Evolutionary conservation across 2,113 vertebrate genomes (phyloP).

Genomic region (Pluvialis apricaria): DNA sequence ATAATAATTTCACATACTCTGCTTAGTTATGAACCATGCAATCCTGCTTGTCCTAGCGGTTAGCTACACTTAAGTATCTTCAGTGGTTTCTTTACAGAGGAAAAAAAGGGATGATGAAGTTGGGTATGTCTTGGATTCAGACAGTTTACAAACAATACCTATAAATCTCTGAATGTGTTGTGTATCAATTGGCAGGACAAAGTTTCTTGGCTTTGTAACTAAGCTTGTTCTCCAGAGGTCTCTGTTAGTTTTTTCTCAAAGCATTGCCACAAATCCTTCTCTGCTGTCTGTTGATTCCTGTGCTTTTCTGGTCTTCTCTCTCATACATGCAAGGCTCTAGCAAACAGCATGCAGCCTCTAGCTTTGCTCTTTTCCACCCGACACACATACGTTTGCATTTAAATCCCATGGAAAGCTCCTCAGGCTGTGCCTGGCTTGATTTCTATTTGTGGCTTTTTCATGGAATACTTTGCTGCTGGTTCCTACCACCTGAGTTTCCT

Average conservation of each 20-base stretch:
- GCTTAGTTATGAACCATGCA: neutral
- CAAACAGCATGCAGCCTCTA: neutral
- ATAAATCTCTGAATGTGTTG: neutral
- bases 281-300: neutral
- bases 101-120: neutral
- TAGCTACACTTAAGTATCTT: neutral
- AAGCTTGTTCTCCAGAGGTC: neutral
- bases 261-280: neutral
- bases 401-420: neutral
- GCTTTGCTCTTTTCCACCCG: neutral
- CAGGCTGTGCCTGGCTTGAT: neutral
- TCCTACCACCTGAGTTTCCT: neutral
- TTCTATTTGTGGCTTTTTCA: neutral
- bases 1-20: neutral
- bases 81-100: neutral
- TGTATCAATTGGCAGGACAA: neutral
- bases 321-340: neutral
- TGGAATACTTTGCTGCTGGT: neutral
- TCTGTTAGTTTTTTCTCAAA: neutral
- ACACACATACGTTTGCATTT: neutral
- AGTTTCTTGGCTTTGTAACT: neutral
- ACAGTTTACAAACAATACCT: neutral
- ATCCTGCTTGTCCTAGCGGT: neutral
- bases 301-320: neutral
- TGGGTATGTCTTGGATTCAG: neutral